Evolutionary conservation across 2,113 vertebrate species (phyloP).

Genomic region (Gasterosteus aculeatus): DNA sequence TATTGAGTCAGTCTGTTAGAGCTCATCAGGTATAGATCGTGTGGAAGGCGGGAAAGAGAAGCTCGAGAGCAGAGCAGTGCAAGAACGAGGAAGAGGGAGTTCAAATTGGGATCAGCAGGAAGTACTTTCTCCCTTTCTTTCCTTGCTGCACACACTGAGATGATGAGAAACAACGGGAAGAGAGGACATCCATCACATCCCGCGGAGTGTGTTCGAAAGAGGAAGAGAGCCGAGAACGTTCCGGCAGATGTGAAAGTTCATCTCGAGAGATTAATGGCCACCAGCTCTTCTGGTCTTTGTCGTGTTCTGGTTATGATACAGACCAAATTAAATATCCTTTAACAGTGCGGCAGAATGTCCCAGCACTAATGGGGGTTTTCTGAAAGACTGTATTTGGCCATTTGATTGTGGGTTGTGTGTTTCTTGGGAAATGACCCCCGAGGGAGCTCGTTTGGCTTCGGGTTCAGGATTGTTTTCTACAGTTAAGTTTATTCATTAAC

Average conservation of each 20-base stretch:
- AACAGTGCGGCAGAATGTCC: constrained; percentile 45
- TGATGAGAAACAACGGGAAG: constrained; percentile 56
- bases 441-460: not conserved
- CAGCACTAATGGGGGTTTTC: constrained; percentile 32
- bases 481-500: not conserved
- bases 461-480: not conserved
- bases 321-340: constrained; percentile 77
- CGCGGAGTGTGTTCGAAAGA: constrained; percentile 31
- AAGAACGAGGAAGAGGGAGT: constrained; percentile 10
- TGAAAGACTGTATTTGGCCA: constrained; percentile 24
- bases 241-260: constrained; percentile 59
- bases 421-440: constrained; percentile 3
- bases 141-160: constrained; percentile 52
- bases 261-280: constrained; percentile 73
- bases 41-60: constrained; percentile 17
- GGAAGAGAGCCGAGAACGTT: constrained; percentile 33
- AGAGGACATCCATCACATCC: constrained; percentile 72
- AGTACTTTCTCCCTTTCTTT: constrained; percentile 36
- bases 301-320: constrained; percentile 65
- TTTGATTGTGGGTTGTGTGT: constrained; percentile 1
- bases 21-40: constrained; percentile 33
- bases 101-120: constrained; percentile 56
- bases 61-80: constrained; percentile 9
- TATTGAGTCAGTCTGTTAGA: constrained; percentile 45
- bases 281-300: constrained; percentile 48